Base-by-base conservation (phyloP, 2,888 invertebrate genomes). In the Sarcophaga subvicina region DNA sequence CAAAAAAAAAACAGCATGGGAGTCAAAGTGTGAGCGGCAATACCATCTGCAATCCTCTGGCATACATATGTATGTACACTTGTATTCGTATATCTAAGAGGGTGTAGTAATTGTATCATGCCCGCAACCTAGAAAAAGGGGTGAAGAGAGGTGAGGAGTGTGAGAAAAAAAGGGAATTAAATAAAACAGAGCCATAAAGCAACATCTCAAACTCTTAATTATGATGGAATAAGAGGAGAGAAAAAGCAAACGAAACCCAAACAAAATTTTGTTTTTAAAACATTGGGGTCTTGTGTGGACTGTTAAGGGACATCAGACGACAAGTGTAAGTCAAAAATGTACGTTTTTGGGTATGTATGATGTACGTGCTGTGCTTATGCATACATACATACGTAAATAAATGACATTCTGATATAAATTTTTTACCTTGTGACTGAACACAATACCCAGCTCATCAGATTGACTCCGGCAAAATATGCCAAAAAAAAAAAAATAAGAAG, bases 71-170 rank as follows among this genome's bases (percentile, higher is more conserved):
- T 22, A 22, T 22, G 22, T 22, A 22, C 22, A 22, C 1, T 1
- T 22, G 22, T 22, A 81, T 90, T 37, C 88, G 76, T 87, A 89
- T 89, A 88, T 88, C 89, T 88, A 88, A 88, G 22, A 90, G 92
- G 92, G 92, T 90, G 91, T 90, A 90, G 90, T 91, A 91, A 91
- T 91, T 91, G 90, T 88, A 90, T 91, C 71, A 73, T 63, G 54
- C 89, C 87, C 87, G 88, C 88, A 37, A 37, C 2, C 37, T 37
- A 37, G 8, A 37, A 10, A 37, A 37, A 37, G 8, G 37, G 37
- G 37, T 37, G 37, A 37, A 37, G 37, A 37, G 22, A 22, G 37
- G 8, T 37, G 37, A 37, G 85, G 85, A 90, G 83, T 47, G 64
- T 22, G 66, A 4, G 76, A 59, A 22, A 22, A 66, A 69, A 54